Evolutionary conservation across 1,140 invertebrate genomes (phyloP).

Genomic region (Pseudomyrmex concolor): DNA sequence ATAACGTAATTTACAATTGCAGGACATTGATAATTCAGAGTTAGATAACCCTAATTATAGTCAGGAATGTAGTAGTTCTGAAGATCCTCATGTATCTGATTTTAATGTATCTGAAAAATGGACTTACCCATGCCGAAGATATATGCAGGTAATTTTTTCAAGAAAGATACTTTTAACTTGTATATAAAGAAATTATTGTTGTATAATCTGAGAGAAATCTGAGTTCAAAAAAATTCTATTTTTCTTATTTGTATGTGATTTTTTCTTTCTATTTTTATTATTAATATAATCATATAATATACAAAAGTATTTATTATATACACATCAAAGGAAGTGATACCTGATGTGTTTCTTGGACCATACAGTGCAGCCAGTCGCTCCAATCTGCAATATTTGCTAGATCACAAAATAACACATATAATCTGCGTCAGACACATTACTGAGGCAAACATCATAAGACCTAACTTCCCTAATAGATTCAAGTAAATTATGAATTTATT

Average conservation of each 20-base stretch:
- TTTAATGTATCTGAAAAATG: conserved; percentile 83
- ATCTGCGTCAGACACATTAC: conserved; percentile 89
- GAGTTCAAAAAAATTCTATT: no score
- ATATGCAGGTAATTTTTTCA: conserved; percentile 86
- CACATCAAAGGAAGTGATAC: conserved; percentile 87
- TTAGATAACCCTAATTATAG: no score
- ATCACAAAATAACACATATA: conserved; percentile 89
- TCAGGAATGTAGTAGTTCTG: conserved; percentile 65
- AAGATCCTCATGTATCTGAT: conserved; percentile 63
- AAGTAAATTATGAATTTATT: conserved; percentile 80
- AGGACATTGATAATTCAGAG: conserved; percentile 64
- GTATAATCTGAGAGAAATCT: no score
- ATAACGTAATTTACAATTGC: neutral
- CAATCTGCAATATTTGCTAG: conserved; percentile 85
- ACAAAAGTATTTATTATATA: conserved; percentile 37
- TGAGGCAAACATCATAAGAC: conserved; percentile 88
- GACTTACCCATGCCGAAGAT: conserved; percentile 88
- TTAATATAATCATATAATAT: conserved; percentile 41
- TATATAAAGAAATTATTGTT: neutral
- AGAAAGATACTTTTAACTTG: neutral
- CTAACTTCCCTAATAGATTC: conserved; percentile 89
- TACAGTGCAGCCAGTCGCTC: conserved; percentile 87
- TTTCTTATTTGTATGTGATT: no score
- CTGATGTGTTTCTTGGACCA: conserved; percentile 89
- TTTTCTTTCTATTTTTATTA: no score